Base-by-base conservation (phyloP, 2,797 vertebrate species). In the Leucoraja ocellata region DNA sequence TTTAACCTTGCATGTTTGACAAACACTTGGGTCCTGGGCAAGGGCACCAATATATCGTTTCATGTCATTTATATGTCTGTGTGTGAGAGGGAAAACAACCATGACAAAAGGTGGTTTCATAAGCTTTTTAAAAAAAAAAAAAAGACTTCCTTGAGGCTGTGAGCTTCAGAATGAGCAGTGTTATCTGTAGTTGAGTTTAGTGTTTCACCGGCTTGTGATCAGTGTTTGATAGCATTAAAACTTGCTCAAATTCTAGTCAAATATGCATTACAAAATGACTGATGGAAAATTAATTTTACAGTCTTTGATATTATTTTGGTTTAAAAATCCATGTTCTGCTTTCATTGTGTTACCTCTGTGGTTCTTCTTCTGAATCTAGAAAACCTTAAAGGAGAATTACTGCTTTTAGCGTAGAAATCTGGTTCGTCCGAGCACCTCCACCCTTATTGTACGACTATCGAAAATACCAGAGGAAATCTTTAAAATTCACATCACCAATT, bases 1-100 rank as follows among this genome's bases (percentile, higher is more conserved):
- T 96, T 96, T 95, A 96, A 96, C 96, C 96, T 96, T 95, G 94
- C 93, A 91, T 94, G 74, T 95, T 96, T 95, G 96, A 96, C 96
- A 96, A 97, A 96, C 95, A 96, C 95, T 81, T 93, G 95, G 93
- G 95, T 95, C 94, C 95, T 81, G 95, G 95, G 95, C 95, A 95
- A 95, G 95, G 95, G 96, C 95, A 96, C 94, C 4, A 90, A 96
- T 96, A 88, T 95, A 94, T 93, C 93, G 94, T 94, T 93, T 94
- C 95, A 95, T 95, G 94, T 94, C 94, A 23, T 90, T 94, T 94
- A 39, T 94, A 94, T 94, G 94, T 94, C 46, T 68, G 65, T 68
- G 65, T 46, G 46, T 73, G 71, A 21, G 94, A 94, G 94, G 94
- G 94, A 94, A 93, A 93, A 93, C 63, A 93, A 93, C 90, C 94